Percentiles rank a stretch among this genome's conserved stretches.
Evolutionary conservation across 2,113 vertebrate genomes (phyloP).

Genomic region (Odocoileus hemionus): DNA sequence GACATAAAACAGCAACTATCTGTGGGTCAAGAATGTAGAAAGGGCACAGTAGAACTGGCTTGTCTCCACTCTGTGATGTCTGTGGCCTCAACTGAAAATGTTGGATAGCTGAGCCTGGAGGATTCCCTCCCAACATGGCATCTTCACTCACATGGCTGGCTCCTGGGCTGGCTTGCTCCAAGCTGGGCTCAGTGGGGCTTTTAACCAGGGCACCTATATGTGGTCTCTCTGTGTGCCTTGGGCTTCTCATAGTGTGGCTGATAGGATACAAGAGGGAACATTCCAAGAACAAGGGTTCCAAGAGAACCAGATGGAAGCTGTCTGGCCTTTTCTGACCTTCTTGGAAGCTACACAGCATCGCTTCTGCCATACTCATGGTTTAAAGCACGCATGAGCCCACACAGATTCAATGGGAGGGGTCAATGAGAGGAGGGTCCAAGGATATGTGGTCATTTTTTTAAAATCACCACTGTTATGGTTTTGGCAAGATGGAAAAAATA

Average conservation of each 20-base stretch:
- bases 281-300: not conserved
- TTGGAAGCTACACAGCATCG: not conserved
- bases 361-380: not conserved
- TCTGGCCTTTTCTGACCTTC: not conserved
- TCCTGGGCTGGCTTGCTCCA: not conserved
- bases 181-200: not conserved
- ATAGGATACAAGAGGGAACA: not conserved
- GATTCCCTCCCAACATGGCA: not conserved
- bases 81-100: not conserved
- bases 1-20: not conserved
- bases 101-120: not conserved
- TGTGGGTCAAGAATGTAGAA: not conserved
- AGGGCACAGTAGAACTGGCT: not conserved
- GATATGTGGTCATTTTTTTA: not conserved
- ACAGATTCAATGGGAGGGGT: not conserved
- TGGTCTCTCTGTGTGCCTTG: not conserved
- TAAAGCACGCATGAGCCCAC: not conserved
- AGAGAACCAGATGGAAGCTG: not conserved
- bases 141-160: not conserved
- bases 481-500: slow-evolving; percentile 1
- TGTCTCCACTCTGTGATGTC: not conserved
- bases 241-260: not conserved
- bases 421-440: not conserved
- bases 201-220: not conserved
- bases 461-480: not conserved